These are phyloP conservation scores for Sebastes melanostomus DNA, from an alignment of 2,797 vertebrate genomes.

Conservation along the genomic window DNA sequence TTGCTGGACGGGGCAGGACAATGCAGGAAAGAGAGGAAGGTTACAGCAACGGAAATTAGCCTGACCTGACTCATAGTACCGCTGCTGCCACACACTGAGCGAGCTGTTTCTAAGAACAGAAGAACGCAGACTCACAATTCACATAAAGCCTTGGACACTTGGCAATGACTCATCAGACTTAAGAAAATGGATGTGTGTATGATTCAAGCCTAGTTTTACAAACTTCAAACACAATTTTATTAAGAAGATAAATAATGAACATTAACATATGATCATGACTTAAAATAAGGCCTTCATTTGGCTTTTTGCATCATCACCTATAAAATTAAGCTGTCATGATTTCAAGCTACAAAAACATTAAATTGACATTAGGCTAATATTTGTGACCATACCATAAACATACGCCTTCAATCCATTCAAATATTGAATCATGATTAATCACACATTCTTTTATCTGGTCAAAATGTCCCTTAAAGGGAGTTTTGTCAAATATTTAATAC, in stretches of 20 bases:
- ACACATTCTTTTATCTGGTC: no score
- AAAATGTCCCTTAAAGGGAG: no score
- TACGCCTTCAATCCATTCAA: neutral
- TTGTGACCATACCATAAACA: neutral
- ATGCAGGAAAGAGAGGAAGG: conserved; percentile 62
- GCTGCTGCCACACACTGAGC: conserved; percentile 28
- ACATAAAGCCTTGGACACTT: neutral
- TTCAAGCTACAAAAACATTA: neutral
- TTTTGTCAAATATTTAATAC: no score
- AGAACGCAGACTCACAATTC: neutral
- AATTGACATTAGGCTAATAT: neutral
- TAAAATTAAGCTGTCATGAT: neutral
- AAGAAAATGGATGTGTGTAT: neutral
- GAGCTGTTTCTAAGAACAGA: conserved; percentile 64
- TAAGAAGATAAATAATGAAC: neutral
- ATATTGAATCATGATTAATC: no score
- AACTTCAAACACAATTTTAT: neutral
- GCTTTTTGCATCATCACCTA: neutral
- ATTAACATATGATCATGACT: neutral
- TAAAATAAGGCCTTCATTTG: neutral
- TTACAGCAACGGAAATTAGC: conserved; percentile 69
- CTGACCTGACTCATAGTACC: conserved; percentile 66
- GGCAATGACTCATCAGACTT: conserved; percentile 31
- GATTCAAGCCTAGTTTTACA: neutral
- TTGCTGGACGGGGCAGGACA: conserved; percentile 48